phyloP scores from a whole-genome alignment of 2,797 vertebrate species.

The Aeoliscus strigatus region DNA sequence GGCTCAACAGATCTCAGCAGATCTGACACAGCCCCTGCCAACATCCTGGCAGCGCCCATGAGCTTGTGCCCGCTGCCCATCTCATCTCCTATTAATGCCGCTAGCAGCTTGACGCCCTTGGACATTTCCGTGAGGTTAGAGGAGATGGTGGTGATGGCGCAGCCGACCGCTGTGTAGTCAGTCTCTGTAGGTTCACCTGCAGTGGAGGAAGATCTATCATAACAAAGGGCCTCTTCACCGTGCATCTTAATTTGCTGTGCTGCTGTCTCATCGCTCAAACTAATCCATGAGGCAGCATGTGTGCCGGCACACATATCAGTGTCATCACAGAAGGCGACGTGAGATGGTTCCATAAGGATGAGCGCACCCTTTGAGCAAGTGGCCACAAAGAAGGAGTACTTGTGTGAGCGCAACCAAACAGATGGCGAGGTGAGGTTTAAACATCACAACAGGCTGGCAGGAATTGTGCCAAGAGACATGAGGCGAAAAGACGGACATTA shows the following conservation, averaged over 20 bases:
- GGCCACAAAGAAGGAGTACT: slow-evolving; percentile 31
- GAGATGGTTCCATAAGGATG: slow-evolving; percentile 32
- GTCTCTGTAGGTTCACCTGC: slow-evolving; percentile 96
- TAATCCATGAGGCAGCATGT: slow-evolving; percentile 17
- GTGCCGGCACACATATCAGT: slow-evolving; percentile 42
- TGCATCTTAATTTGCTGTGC: slow-evolving; percentile 32
- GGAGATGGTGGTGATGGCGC: slow-evolving; percentile 97
- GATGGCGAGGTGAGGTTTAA: slow-evolving; percentile 68
- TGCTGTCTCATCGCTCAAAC: slow-evolving; percentile 30
- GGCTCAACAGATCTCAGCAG: slow-evolving; percentile 95
- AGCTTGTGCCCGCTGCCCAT: slow-evolving; percentile 92
- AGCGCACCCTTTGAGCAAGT: slow-evolving; percentile 33
- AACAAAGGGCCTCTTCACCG: slow-evolving; percentile 22
- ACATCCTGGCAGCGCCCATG: slow-evolving; percentile 88
- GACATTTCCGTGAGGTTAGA: slow-evolving; percentile 99
- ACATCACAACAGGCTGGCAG: slow-evolving; percentile 53
- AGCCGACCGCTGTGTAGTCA: slow-evolving; percentile 96
- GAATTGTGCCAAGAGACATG: slow-evolving; percentile 32
- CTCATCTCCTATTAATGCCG: slow-evolving; percentile 94
- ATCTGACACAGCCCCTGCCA: slow-evolving; percentile 92
- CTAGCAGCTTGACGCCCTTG: slow-evolving; percentile 94
- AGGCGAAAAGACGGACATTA: slow-evolving; percentile 25
- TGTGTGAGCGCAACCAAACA: slow-evolving; percentile 56
- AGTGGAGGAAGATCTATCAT: slow-evolving; percentile 22
- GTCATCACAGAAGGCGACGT: slow-evolving; percentile 39